Conservation (phyloP, 2,113 vertebrate genomes). For the Pteropus alecto region DNA sequence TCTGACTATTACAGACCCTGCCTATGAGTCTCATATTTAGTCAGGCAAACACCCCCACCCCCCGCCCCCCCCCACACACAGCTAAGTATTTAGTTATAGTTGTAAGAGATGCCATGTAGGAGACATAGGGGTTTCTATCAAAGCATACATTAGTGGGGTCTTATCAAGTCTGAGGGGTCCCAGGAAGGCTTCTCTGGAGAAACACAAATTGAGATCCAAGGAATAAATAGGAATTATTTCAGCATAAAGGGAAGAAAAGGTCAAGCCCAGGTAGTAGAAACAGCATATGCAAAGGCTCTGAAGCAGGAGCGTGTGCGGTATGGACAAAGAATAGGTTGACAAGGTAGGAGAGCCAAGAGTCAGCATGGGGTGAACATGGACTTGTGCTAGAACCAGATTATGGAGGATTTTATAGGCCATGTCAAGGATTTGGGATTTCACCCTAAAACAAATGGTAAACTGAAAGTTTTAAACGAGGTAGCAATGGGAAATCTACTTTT, state of each 20-base stretch:
- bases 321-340: fast-evolving
- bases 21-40: neutral
- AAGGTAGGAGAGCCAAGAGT: fast-evolving
- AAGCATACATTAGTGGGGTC: neutral
- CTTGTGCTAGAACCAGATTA: too few relatives aligned
- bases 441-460: neutral
- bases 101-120: neutral
- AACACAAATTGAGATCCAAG: fast-evolving
- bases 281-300: neutral
- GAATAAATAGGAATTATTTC: neutral
- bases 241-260: neutral
- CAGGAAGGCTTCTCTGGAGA: neutral
- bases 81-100: too few relatives aligned
- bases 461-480: neutral
- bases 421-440: neutral
- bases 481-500: neutral
- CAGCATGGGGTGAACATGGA: fast-evolving
- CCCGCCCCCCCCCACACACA: neutral
- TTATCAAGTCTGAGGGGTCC: too few relatives aligned
- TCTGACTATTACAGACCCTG: neutral
- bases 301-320: fast-evolving
- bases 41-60: neutral
- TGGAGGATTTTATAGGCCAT: neutral
- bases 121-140: fast-evolving
- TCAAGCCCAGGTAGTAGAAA: neutral